phyloP scores from a whole-genome alignment of 2,797 vertebrate species.

The Sardinella longiceps region DNA sequence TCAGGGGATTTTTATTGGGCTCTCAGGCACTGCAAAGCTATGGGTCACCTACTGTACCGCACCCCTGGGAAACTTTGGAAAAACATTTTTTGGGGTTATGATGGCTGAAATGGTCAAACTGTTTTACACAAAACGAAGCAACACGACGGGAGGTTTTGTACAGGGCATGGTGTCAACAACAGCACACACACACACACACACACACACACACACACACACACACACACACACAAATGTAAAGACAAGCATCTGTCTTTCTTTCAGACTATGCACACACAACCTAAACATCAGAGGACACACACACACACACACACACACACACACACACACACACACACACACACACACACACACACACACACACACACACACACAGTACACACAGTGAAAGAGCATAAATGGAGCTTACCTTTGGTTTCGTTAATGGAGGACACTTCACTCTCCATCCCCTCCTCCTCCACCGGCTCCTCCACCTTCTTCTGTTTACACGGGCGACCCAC shows the following conservation, averaged over 20 bases:
- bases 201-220: background rate
- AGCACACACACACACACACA: background rate
- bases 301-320: background rate
- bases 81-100: background rate
- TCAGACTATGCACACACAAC: background rate
- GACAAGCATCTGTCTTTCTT: background rate
- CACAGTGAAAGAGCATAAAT: no score
- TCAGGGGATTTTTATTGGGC: background rate
- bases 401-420: slow-evolving; percentile 78
- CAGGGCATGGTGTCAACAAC: background rate
- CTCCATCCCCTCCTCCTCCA: slow-evolving; percentile 69
- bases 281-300: no score
- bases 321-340: no score
- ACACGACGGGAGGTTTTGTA: background rate
- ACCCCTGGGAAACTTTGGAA: background rate
- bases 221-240: background rate
- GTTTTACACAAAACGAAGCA: background rate
- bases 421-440: slow-evolving; percentile 68
- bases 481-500: slow-evolving; percentile 72
- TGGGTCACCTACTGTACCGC: background rate
- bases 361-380: no score
- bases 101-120: background rate
- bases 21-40: background rate
- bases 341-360: no score
- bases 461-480: slow-evolving; percentile 57